phyloP scores from a whole-genome alignment of 2,888 invertebrate genomes.

The Ochropleura plecta region DNA sequence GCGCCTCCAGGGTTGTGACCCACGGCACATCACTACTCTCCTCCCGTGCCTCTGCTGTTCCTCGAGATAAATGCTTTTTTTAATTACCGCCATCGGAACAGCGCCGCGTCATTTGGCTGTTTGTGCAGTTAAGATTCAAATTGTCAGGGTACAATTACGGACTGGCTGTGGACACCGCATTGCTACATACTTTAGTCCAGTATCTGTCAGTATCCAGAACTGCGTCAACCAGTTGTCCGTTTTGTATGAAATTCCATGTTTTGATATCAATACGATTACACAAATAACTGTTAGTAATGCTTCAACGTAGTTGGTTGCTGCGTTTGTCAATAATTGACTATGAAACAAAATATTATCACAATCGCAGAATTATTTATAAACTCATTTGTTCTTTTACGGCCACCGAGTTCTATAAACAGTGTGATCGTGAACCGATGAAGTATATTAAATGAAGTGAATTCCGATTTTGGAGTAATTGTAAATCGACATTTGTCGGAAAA shows the following conservation, averaged over 20 bases:
- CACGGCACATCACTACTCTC: slow-evolving; percentile 32
- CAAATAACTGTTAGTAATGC: slow-evolving; percentile 11
- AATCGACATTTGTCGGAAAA: slow-evolving; percentile 22
- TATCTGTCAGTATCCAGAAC: not conserved
- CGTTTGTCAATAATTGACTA: slow-evolving; percentile 3
- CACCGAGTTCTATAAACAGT: slow-evolving; percentile 5
- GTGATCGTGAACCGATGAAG: slow-evolving; percentile 22
- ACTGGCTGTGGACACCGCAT: not conserved
- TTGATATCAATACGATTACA: not conserved
- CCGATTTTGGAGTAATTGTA: slow-evolving; percentile 14
- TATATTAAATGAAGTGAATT: slow-evolving; percentile 33
- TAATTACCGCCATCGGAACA: slow-evolving; percentile 51
- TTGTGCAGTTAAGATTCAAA: not conserved
- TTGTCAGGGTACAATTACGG: not conserved
- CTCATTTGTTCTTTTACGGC: slow-evolving; percentile 18
- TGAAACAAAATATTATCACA: slow-evolving; percentile 3
- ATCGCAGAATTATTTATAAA: slow-evolving; percentile 23
- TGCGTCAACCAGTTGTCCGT: not conserved
- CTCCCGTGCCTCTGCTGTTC: not conserved
- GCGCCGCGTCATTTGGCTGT: slow-evolving; percentile 24
- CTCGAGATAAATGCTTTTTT: slow-evolving; percentile 54
- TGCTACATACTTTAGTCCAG: not conserved
- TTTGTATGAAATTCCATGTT: not conserved
- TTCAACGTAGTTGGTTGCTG: not conserved
- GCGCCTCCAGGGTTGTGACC: slow-evolving; percentile 58